Percentiles rank a stretch among this genome's conserved stretches.
Conservation (phyloP, 2,113 vertebrate species). For the Daubentonia madagascariensis region DNA sequence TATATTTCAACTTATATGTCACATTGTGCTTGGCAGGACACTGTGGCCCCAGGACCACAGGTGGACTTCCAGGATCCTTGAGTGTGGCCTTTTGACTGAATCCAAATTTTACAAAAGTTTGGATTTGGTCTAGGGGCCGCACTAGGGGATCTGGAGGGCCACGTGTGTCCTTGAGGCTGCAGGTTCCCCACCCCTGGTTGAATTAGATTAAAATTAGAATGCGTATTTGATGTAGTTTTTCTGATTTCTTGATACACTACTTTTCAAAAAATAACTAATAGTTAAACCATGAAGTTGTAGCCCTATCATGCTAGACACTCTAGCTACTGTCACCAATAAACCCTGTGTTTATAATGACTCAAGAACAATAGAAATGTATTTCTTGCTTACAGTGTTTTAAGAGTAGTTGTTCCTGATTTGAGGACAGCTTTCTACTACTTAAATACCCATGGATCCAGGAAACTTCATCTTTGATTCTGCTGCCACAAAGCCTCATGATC, state of each 20-base stretch:
- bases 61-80: too few species aligned
- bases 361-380: neutral
- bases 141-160: too few species aligned
- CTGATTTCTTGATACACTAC: neutral
- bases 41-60: too few species aligned
- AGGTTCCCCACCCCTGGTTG: too few species aligned
- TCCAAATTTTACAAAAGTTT: too few species aligned
- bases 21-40: neutral
- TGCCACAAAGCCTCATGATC: neutral
- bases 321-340: neutral
- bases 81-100: too few species aligned
- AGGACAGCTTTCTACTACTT: neutral
- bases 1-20: neutral
- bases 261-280: neutral
- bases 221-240: neutral
- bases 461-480: neutral
- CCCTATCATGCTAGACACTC: neutral
- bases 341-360: neutral
- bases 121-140: too few species aligned
- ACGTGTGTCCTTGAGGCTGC: too few species aligned
- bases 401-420: neutral
- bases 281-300: neutral
- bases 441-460: neutral
- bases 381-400: neutral
- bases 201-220: neutral